Evolutionary conservation across 1,140 invertebrate genomes (phyloP).

Genomic region (Drosophila jambulina): DNA sequence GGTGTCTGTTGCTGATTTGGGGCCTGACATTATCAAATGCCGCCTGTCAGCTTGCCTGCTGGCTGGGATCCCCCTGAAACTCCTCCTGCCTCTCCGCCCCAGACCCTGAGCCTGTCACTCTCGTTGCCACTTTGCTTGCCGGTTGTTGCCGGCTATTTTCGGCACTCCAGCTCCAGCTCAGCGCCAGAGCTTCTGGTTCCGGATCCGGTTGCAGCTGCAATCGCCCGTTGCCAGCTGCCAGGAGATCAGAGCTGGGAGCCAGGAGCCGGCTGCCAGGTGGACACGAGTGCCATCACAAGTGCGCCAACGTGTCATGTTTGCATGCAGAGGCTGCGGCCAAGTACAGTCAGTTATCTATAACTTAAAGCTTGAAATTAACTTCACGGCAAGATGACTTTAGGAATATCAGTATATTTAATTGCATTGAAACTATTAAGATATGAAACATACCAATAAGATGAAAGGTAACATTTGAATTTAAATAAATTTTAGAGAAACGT

Average conservation of each 20-base stretch:
- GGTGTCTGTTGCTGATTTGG: slow-evolving; percentile 75
- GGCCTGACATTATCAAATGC: slow-evolving; percentile 80
- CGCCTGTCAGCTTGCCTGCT: slow-evolving; percentile 59
- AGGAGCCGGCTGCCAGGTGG: slow-evolving; percentile 57
- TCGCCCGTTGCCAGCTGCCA: slow-evolving; percentile 46
- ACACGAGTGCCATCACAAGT: slow-evolving; percentile 66
- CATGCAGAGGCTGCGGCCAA: slow-evolving; percentile 47
- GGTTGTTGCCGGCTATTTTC: slow-evolving; percentile 59
- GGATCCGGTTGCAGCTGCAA: slow-evolving; percentile 51
- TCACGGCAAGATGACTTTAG: too few species aligned
- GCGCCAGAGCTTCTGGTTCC: slow-evolving; percentile 35
- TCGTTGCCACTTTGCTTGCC: slow-evolving; percentile 47
- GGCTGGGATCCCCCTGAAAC: background rate
- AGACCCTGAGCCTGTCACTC: slow-evolving; percentile 35
- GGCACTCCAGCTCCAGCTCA: slow-evolving; percentile 32
- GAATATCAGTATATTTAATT: background rate
- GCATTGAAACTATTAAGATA: background rate
- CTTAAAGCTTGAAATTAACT: background rate
- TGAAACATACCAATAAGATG: fast-evolving
- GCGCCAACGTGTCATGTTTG: slow-evolving; percentile 76
- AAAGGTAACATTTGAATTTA: background rate
- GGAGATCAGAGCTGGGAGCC: slow-evolving; percentile 21
- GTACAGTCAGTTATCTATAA: slow-evolving; percentile 37
- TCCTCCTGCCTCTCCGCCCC: background rate
- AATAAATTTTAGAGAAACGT: background rate